Evolutionary conservation across 2,113 vertebrate species (phyloP).

Genomic region (Salvelinus fontinalis): DNA sequence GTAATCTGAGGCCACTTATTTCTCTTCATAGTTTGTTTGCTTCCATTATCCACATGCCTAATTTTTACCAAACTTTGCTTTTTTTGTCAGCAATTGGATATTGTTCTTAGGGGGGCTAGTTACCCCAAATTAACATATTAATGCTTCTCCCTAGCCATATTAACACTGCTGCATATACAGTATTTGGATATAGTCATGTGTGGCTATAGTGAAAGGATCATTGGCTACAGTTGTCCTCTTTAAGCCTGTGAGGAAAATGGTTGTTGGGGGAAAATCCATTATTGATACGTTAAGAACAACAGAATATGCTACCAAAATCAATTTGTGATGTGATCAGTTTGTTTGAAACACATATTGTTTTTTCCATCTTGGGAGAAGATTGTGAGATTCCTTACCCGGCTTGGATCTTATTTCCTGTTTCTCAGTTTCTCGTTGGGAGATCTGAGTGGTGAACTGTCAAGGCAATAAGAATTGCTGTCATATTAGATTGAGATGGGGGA

Average conservation of each 20-base stretch:
- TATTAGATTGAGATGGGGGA: constrained; percentile 33
- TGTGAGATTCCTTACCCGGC: not conserved
- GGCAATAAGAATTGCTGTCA: constrained; percentile 28
- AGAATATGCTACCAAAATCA: not conserved
- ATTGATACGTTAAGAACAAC: not conserved
- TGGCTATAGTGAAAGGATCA: not conserved
- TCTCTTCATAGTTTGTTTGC: too few relatives aligned
- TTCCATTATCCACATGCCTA: too few relatives aligned
- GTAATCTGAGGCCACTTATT: too few relatives aligned
- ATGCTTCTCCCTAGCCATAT: not conserved
- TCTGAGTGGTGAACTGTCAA: constrained; percentile 57
- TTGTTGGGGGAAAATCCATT: not conserved
- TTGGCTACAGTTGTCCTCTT: not conserved
- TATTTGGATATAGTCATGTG: not conserved
- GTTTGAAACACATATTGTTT: not conserved
- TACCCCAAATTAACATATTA: too few relatives aligned
- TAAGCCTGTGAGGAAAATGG: not conserved
- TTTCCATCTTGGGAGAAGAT: not conserved
- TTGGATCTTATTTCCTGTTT: constrained; percentile 27
- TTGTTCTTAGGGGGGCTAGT: too few relatives aligned
- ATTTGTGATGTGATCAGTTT: not conserved
- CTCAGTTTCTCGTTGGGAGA: constrained; percentile 45
- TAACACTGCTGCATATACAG: not conserved
- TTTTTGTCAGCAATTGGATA: too few relatives aligned
- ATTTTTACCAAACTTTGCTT: too few relatives aligned